Evolutionary conservation across 2,888 invertebrate genomes (phyloP).

Genomic region (Imbricaverruca yamaguchii): DNA sequence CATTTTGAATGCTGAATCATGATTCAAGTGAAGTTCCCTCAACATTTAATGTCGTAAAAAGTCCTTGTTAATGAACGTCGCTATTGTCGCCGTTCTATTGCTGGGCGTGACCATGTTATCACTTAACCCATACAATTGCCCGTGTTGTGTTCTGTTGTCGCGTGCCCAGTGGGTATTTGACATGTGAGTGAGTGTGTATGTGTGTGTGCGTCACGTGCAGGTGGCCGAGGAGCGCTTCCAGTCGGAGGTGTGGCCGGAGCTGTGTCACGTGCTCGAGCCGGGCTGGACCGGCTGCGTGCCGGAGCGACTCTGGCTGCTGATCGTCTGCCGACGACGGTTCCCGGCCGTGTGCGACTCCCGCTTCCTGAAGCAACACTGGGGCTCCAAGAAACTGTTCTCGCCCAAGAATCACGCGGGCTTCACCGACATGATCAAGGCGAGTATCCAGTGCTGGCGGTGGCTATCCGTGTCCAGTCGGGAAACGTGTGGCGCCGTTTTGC

Average conservation of each 20-base stretch:
- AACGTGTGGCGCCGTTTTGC: no score
- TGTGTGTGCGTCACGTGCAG: neutral
- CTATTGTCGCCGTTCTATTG: no score
- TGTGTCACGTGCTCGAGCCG: neutral
- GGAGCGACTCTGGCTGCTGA: neutral
- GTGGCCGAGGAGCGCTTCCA: neutral
- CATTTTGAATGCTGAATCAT: no score
- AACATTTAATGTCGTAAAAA: no score
- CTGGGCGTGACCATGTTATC: no score
- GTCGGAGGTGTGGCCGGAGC: neutral
- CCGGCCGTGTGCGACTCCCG: neutral
- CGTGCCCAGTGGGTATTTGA: no score
- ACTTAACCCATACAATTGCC: no score
- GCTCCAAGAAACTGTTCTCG: neutral
- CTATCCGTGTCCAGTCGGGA: no score
- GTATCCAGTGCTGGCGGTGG: neutral
- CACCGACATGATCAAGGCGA: neutral
- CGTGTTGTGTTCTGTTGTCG: no score
- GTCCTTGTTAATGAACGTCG: no score
- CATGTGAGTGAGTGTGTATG: no score
- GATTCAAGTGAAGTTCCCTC: no score
- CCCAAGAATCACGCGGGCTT: neutral
- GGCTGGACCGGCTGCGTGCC: neutral
- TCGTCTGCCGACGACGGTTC: neutral
- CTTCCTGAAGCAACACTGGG: conserved; percentile 10